Evolutionary conservation across 2,113 vertebrate genomes (phyloP).

Genomic region (Nyctereutes procyonoides): DNA sequence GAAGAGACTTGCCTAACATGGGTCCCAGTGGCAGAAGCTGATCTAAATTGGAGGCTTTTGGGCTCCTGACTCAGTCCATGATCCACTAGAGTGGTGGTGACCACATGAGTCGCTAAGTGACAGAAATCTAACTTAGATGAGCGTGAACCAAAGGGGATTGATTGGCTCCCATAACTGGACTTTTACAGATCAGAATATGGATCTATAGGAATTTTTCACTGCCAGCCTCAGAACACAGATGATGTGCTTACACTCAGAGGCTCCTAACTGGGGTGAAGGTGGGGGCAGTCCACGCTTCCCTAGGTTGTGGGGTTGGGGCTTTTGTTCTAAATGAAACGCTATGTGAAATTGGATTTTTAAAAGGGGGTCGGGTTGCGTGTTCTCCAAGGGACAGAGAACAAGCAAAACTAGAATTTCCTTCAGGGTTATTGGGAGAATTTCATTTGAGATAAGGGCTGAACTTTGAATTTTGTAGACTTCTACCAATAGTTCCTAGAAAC

Average conservation of each 20-base stretch:
- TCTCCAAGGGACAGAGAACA: background rate
- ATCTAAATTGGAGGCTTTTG: background rate
- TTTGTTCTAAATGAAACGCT: background rate
- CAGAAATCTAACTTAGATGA: background rate
- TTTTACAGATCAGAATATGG: background rate
- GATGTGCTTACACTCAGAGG: background rate
- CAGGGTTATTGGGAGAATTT: background rate
- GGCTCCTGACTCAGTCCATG: background rate
- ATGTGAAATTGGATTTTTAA: background rate
- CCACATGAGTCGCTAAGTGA: background rate
- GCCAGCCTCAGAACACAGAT: background rate
- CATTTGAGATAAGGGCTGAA: background rate
- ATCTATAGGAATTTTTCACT: background rate
- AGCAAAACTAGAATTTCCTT: background rate
- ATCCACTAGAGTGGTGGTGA: too few species aligned
- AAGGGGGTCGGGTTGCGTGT: fast-evolving
- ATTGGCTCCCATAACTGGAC: background rate
- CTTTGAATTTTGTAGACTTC: background rate
- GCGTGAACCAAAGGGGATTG: background rate
- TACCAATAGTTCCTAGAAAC: background rate
- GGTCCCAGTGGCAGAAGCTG: background rate
- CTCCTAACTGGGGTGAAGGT: background rate
- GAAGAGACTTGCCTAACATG: background rate
- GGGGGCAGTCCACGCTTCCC: too few species aligned
- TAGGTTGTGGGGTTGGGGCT: background rate